Base-by-base conservation (phyloP, 2,113 vertebrate species). In the Poeciliopsis prolifica region DNA sequence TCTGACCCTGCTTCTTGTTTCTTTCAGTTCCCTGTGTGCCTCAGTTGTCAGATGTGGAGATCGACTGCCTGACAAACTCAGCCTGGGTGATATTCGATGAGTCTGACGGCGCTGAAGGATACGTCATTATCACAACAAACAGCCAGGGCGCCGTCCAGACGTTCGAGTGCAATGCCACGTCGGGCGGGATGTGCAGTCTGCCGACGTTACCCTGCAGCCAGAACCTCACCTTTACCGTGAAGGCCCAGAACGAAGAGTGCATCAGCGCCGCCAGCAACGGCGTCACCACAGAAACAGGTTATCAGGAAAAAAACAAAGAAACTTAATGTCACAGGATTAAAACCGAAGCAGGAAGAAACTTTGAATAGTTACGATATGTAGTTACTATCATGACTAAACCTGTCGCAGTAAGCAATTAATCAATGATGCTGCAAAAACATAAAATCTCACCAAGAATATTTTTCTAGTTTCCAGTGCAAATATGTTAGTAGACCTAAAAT, bases 41-140 rank as follows among this genome's bases (percentile, higher is more conserved):
- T 29, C 44, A 30, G 19, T 72, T 95, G 54, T 61, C 78, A 0
- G 78, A 75, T 0, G 93, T 94, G 44, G 90, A 94, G 69, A 86
- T 94, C 5, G 93, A 94, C 85, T 96, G 95, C 75, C 74, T 92
- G 26, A 84, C 86, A 1, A 93, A 93, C 75, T 91, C 92, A 0
- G 91, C 92, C 61, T 92, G 88, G 88, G 83, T 95, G 61, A 77
- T 87, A 4, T 94, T 91, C 72, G 40, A 91, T 0, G 70, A 86
- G 58, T 78, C 92, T 0, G 80, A 51, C 0, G 92, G 90, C 12
- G 90, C 88, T 0, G 82, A 92, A 31, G 31, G 64, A 24, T 95
- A 95, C 40, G 61, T 80, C 0, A 77, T 89, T 48, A 61, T 65
- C 5, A 81, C 77, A 0, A 89, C 44, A 0, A 75, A 91, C 86